phyloP scores from a whole-genome alignment of 2,888 invertebrate species.

The Pharmacophagus antenor region DNA sequence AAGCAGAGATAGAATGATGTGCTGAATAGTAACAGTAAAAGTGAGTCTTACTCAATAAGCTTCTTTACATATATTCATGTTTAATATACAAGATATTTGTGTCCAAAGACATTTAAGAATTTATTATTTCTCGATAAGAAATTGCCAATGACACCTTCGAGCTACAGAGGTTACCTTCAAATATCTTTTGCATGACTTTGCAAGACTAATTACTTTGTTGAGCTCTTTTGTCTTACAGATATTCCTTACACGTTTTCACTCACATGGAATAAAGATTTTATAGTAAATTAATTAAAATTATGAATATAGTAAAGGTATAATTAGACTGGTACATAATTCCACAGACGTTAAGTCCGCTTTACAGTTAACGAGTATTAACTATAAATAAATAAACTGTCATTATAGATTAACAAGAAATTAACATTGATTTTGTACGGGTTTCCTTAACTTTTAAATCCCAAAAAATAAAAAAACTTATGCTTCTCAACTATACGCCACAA shows the following conservation, averaged over 20 bases:
- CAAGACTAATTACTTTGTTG: conserved; percentile 20
- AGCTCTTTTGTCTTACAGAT: conserved; percentile 17
- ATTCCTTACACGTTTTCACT: conserved; percentile 14
- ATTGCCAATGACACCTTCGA: conserved; percentile 17
- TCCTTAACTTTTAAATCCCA: too few relatives aligned
- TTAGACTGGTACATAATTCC: too few relatives aligned
- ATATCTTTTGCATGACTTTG: conserved; percentile 22
- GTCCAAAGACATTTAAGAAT: conserved; percentile 1
- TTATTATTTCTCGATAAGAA: conserved; percentile 1
- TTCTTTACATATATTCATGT: not conserved
- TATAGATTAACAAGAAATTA: too few relatives aligned
- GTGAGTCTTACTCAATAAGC: not conserved
- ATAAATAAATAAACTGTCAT: too few relatives aligned
- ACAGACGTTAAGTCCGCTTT: too few relatives aligned
- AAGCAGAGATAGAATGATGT: too few relatives aligned
- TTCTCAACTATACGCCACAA: not conserved
- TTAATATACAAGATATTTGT: not conserved
- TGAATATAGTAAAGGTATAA: too few relatives aligned
- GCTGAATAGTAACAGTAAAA: too few relatives aligned
- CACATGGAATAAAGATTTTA: conserved; percentile 1
- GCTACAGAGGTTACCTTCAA: conserved; percentile 10
- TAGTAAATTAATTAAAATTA: not conserved
- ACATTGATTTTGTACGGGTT: too few relatives aligned
- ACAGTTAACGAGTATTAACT: too few relatives aligned
- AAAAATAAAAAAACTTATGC: not conserved